Conservation (phyloP, 2,888 invertebrate species). For the Drosophila nr. medialis region DNA sequence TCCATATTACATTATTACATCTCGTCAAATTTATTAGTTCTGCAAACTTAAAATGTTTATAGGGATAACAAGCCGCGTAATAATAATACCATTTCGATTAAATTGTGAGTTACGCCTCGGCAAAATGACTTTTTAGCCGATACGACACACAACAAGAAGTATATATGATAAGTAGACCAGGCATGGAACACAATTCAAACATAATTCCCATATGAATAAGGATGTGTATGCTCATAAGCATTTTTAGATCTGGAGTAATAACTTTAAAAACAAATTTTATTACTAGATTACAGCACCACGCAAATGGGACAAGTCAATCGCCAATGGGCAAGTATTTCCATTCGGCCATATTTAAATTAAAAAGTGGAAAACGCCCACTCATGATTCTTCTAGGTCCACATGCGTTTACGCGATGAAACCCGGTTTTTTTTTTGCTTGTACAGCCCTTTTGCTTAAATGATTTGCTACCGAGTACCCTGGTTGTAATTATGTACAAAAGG, state of each 20-base stretch:
- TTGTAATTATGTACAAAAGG: slow-evolving; percentile 17
- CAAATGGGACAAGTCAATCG: slow-evolving; percentile 23
- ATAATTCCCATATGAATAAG: background rate
- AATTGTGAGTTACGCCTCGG: no score
- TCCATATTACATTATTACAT: background rate
- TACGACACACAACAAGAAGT: background rate
- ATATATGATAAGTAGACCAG: no score
- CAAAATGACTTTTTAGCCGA: background rate
- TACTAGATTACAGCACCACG: slow-evolving; percentile 1
- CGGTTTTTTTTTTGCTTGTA: background rate
- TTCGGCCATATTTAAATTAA: slow-evolving; percentile 38
- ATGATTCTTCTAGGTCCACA: background rate
- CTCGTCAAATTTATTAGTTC: background rate
- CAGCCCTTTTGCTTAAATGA: background rate
- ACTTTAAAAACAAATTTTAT: background rate
- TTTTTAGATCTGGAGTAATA: slow-evolving; percentile 26
- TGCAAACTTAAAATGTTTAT: background rate
- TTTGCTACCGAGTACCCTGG: background rate
- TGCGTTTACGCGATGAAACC: accelerated
- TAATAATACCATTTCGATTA: no score
- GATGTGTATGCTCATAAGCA: background rate
- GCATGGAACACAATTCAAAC: no score
- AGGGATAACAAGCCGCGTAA: background rate
- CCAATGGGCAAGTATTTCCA: slow-evolving; percentile 42
- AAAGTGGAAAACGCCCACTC: background rate